Conservation (phyloP, 2,797 vertebrate species). For the Lophius americanus region DNA sequence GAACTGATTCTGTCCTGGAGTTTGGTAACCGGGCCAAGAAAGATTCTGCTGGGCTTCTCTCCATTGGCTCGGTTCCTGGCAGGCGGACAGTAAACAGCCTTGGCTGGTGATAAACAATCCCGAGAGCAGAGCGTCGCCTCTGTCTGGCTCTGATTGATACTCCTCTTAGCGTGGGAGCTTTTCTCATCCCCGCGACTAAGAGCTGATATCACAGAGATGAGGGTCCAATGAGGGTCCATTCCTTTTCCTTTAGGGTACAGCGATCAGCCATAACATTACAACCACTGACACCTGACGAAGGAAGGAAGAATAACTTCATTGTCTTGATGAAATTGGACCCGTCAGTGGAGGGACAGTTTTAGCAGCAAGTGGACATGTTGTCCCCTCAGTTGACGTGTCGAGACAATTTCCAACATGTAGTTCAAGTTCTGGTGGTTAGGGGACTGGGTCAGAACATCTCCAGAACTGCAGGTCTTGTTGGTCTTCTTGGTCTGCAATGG, state of each 20-base stretch:
- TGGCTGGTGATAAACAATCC: slow-evolving; percentile 28
- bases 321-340: no score
- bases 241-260: neutral
- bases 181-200: slow-evolving; percentile 1
- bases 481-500: no score
- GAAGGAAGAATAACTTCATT: no score
- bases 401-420: no score
- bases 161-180: slow-evolving; percentile 25
- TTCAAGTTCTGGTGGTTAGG: no score
- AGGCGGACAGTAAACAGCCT: slow-evolving; percentile 20
- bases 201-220: neutral
- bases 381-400: no score
- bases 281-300: no score
- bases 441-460: no score
- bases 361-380: no score
- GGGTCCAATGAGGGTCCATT: neutral
- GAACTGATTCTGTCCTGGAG: slow-evolving; percentile 21
- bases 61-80: slow-evolving; percentile 49
- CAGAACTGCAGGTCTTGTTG: no score
- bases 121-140: slow-evolving; percentile 25
- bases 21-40: slow-evolving; percentile 16
- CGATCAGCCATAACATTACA: no score
- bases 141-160: slow-evolving; percentile 38
- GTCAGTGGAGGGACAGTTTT: no score
- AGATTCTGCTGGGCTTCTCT: slow-evolving; percentile 14